Base-by-base conservation (phyloP, 2,797 vertebrate genomes). In the Bufotes viridis region DNA sequence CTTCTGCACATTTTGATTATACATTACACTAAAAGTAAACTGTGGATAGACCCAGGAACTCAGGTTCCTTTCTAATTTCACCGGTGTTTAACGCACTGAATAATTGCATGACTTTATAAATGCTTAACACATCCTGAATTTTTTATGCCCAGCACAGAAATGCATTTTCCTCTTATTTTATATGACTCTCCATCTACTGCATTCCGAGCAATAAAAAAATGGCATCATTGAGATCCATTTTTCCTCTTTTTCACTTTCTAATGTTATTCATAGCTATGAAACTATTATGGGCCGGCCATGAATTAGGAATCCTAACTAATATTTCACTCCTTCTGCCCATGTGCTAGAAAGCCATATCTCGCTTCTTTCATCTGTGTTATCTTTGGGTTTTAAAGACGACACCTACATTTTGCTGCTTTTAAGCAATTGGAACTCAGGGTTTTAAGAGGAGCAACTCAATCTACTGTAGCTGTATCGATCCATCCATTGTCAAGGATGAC, bases 301-400 rank as follows among this genome's bases (percentile, higher is more conserved):
- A 83, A 87, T 83, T 87, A 87, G 74, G 51, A 83, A 78, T 78
- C 87, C 74, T 78, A 24, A 83, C 81, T 83, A 78, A 87, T 83
- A 87, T 87, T 83, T 87, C 74, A 83, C 81, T 57, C 67, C 83
- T 83, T 78, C 81, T 74, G 57, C 24, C 67, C 81, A 58, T 88
- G 67, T 88, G 74, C 65, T 69, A 58, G 63, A 84, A 74, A 63
- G 65, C 57, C 34, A 70, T 88, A 80, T 79, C 76, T 88, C 74
- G 74, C n/a, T 58, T 17, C 42, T 63, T 84, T 34, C 65, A 72
- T 84, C 81, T 78, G 10, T 9, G 75, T 84, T 88, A 84, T 80
- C 87, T 88, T 55, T 24, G 20, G 12, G 49, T 88, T 84, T 84
- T n/a, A 70, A 84, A 88, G 87, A 58, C 75, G 75, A 63, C 29